These are phyloP conservation scores for Drosophila ambigua DNA, from an alignment of 1,140 invertebrate genomes.

Conservation along the genomic window DNA sequence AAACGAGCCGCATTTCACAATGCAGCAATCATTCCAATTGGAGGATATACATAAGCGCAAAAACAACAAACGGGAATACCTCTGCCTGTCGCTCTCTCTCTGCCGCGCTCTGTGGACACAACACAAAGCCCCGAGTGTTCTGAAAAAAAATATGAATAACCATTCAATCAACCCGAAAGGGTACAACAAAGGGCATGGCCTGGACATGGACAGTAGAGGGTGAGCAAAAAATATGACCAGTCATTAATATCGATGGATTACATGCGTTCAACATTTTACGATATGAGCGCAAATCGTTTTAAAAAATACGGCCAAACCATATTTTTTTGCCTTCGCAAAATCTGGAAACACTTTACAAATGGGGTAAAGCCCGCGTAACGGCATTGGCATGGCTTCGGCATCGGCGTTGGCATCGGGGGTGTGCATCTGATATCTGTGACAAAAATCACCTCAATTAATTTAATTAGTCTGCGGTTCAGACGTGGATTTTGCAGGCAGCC, in stretches of 20 bases:
- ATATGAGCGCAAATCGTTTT: slow-evolving; percentile 58
- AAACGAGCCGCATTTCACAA: slow-evolving; percentile 33
- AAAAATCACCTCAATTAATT: slow-evolving; percentile 82
- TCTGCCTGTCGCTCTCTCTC: neutral
- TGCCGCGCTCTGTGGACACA: neutral
- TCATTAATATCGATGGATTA: slow-evolving; percentile 82
- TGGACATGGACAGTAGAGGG: slow-evolving; percentile 27
- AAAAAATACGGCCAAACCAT: slow-evolving; percentile 47
- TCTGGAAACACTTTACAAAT: slow-evolving; percentile 65
- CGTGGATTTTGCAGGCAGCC: slow-evolving; percentile 40
- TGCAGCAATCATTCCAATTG: slow-evolving; percentile 35
- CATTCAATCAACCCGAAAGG: slow-evolving; percentile 71
- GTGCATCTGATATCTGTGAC: slow-evolving; percentile 56
- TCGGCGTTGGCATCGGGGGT: slow-evolving; percentile 11
- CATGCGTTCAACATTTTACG: slow-evolving; percentile 68
- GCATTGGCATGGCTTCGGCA: slow-evolving; percentile 3
- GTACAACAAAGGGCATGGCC: slow-evolving; percentile 11
- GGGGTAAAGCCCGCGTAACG: slow-evolving; percentile 38
- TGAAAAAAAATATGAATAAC: slow-evolving; percentile 70
- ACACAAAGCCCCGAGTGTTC: slow-evolving; percentile 46
- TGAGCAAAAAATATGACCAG: slow-evolving; percentile 61
- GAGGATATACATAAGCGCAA: neutral
- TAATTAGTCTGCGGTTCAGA: slow-evolving; percentile 79
- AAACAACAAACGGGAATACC: slow-evolving; percentile 29
- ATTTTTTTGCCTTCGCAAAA: slow-evolving; percentile 41